Percentiles rank a stretch among this genome's conserved stretches.
phyloP scores from a whole-genome alignment of 2,888 invertebrate species.

The Pogonocherus hispidulus region DNA sequence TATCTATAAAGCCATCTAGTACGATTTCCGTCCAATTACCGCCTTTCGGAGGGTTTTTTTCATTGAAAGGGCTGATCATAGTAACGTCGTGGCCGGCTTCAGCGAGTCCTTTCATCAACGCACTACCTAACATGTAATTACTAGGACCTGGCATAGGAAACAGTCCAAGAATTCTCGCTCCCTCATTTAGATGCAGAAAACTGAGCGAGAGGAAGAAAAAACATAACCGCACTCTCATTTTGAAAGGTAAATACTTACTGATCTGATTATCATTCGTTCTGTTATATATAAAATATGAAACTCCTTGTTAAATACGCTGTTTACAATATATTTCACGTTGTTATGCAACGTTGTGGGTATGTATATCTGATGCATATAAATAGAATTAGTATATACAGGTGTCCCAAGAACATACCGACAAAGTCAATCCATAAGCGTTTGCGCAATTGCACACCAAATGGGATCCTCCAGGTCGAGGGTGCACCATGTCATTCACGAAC shows the following conservation, averaged over 20 bases:
- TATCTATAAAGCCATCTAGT: conserved; percentile 65
- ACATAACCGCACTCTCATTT: background rate
- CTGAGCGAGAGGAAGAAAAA: background rate
- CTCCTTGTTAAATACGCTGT: background rate
- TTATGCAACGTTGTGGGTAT: too few relatives aligned
- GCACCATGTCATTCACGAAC: too few relatives aligned
- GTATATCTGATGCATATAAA: too few relatives aligned
- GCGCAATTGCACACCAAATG: too few relatives aligned
- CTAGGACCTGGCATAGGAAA: conserved; percentile 40
- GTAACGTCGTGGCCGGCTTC: conserved; percentile 47
- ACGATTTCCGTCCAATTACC: conserved; percentile 39
- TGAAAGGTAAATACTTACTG: background rate
- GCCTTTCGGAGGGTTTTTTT: conserved; percentile 33
- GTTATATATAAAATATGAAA: too few relatives aligned
- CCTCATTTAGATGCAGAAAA: background rate
- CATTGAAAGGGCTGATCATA: conserved; percentile 32
- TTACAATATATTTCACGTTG: background rate
- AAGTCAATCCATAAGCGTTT: too few relatives aligned
- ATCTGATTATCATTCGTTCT: background rate
- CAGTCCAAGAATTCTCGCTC: conserved; percentile 41
- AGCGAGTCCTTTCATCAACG: conserved; percentile 39
- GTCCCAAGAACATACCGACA: too few relatives aligned
- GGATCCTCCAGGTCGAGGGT: too few relatives aligned
- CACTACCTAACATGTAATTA: conserved; percentile 40
- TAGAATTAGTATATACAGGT: too few relatives aligned